These are phyloP conservation scores for Drosophila yakuba DNA, from an alignment of 1,140 invertebrate species.

Conservation along the genomic window DNA sequence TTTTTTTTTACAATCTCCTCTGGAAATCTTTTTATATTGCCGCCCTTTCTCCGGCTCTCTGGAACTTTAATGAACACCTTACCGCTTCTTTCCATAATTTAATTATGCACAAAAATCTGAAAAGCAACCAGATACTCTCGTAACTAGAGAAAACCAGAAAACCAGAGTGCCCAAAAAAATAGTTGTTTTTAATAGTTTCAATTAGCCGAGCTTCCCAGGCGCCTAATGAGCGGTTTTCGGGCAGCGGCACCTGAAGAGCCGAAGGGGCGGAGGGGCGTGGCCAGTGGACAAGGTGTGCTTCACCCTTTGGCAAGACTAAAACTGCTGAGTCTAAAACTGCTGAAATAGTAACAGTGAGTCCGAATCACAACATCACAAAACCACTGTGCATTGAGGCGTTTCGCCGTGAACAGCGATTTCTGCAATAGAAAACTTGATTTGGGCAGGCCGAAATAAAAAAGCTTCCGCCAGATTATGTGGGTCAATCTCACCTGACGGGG, in stretches of 20 bases:
- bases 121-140: conserved; percentile 7
- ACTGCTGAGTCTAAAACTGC: conserved; percentile 4
- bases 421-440: conserved; percentile 47
- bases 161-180: conserved; percentile 1
- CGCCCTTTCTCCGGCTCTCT: conserved; percentile 13
- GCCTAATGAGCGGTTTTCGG: conserved; percentile 31
- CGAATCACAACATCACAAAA: neutral
- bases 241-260: neutral
- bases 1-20: neutral
- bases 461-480: conserved; percentile 30
- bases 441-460: conserved; percentile 34
- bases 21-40: neutral
- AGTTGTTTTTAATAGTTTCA: conserved; percentile 49
- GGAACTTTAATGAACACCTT: conserved; percentile 6
- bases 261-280: conserved; percentile 3
- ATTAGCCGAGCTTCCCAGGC: conserved; percentile 51
- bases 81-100: conserved; percentile 13
- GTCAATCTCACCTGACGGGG: conserved; percentile 42
- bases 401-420: conserved; percentile 39
- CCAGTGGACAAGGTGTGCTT: conserved; percentile 39
- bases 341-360: conserved; percentile 46
- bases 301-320: conserved; percentile 49
- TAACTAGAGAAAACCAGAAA: conserved; percentile 10
- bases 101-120: conserved; percentile 10
- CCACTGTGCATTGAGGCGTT: conserved; percentile 53